Conservation (phyloP, 2,888 invertebrate genomes). For the Himalopsyche tibetana region DNA sequence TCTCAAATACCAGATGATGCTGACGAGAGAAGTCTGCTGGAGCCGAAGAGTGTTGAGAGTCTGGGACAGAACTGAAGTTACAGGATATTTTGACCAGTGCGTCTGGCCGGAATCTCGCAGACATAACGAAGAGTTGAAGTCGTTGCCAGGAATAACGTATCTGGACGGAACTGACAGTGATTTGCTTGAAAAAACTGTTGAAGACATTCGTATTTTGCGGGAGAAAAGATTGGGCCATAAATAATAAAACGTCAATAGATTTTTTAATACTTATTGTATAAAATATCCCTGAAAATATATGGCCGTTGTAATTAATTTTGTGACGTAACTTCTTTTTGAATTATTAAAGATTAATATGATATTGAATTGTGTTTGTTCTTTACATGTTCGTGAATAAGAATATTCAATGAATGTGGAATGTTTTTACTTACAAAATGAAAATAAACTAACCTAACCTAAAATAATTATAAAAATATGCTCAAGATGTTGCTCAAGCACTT, state of each 20-base stretch:
- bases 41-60: constrained; percentile 79
- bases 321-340: too few relatives aligned
- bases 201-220: constrained; percentile 41
- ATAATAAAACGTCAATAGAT: background rate
- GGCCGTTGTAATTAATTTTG: too few relatives aligned
- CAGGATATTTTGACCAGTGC: constrained; percentile 90
- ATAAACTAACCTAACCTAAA: too few relatives aligned
- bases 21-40: constrained; percentile 82
- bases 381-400: too few relatives aligned
- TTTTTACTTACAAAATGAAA: too few relatives aligned
- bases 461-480: too few relatives aligned
- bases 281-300: too few relatives aligned
- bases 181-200: constrained; percentile 32
- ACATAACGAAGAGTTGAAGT: constrained; percentile 74
- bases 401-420: too few relatives aligned
- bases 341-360: too few relatives aligned
- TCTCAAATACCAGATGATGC: constrained; percentile 84
- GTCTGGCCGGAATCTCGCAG: constrained; percentile 92
- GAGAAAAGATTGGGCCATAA: background rate
- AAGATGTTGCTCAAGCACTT: too few relatives aligned
- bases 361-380: too few relatives aligned
- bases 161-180: constrained; percentile 68
- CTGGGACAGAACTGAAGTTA: constrained; percentile 91
- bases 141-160: constrained; percentile 70
- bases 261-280: too few relatives aligned